Percentiles rank a stretch among this genome's conserved stretches.
phyloP scores from a whole-genome alignment of 2,888 invertebrate genomes.

The Thecophora atra region DNA sequence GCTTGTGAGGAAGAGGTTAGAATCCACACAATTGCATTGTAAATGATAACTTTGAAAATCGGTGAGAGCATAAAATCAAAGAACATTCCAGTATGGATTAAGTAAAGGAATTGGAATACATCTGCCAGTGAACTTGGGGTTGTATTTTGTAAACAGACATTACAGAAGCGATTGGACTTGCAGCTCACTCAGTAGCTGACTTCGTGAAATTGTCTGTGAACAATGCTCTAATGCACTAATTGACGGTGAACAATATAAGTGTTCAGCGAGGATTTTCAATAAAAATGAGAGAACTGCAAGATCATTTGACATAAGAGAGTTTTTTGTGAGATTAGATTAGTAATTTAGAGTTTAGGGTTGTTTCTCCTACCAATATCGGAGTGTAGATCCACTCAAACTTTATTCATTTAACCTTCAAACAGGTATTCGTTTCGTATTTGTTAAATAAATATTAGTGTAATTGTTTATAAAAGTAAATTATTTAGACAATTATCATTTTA shows the following conservation, averaged over 20 bases:
- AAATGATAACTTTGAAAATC: background rate
- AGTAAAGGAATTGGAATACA: background rate
- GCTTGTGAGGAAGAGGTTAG: background rate
- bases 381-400: background rate
- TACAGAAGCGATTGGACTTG: background rate
- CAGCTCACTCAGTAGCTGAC: background rate
- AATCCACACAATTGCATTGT: background rate
- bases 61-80: background rate
- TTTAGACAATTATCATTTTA: no score
- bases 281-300: background rate
- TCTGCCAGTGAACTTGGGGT: background rate
- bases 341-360: no score
- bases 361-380: no score
- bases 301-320: background rate
- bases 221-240: background rate
- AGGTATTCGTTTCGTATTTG: background rate
- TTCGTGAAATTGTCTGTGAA: background rate
- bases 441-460: no score
- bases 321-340: background rate
- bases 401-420: background rate
- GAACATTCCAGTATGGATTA: background rate
- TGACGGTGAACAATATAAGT: background rate
- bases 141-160: background rate
- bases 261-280: background rate
- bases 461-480: background rate